A percentile compares a stretch with the other conserved stretches of the same genome.
Conservation (phyloP, 2,113 vertebrate species). For the Cathartes aura region DNA sequence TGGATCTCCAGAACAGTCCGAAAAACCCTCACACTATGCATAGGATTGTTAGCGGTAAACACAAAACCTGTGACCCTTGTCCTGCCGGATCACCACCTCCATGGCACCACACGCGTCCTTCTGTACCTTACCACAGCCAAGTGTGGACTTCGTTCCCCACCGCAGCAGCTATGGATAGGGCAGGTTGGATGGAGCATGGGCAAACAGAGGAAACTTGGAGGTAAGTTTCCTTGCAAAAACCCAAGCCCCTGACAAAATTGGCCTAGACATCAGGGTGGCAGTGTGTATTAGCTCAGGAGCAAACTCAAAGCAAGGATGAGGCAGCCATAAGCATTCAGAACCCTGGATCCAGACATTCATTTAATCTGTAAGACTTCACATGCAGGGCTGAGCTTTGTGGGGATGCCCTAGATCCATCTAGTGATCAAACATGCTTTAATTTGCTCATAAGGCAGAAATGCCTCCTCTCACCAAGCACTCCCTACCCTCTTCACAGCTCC, state of each 20-base stretch:
- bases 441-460: neutral
- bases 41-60: neutral
- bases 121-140: neutral
- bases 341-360: neutral
- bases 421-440: neutral
- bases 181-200: neutral
- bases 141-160: neutral
- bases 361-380: neutral
- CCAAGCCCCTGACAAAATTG: neutral
- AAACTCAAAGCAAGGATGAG: neutral
- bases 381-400: neutral
- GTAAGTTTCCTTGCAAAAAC: neutral
- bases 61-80: neutral
- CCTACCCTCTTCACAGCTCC: neutral
- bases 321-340: neutral
- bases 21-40: neutral
- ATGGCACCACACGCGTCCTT: fast-evolving
- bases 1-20: neutral
- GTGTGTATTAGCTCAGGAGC: neutral
- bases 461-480: neutral
- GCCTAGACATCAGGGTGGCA: fast-evolving
- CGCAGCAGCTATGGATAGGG: neutral
- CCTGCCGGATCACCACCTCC: neutral
- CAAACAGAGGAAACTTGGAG: neutral
- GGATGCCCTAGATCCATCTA: neutral